Evolutionary conservation across 2,113 vertebrate genomes (phyloP), one percentile per base, ranked within the genome.

Genomic region (Pampusana beccarii): DNA sequence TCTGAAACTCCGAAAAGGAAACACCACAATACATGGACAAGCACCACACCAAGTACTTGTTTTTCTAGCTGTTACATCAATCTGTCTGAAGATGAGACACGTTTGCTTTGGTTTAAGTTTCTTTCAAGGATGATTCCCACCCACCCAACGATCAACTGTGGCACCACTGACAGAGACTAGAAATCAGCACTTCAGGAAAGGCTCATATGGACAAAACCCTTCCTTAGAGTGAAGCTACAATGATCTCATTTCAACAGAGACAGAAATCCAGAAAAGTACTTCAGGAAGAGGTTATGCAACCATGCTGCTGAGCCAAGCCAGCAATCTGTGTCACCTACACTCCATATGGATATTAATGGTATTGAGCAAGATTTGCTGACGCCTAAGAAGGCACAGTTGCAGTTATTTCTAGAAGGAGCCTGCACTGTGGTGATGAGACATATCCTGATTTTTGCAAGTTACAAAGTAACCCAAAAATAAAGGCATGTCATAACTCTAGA

Each of bases 311-410:
- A 95, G 28, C 74, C 65, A 81, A 91, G 86, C 31, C 69, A 71
- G 91, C 91, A 92, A 91, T 92, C 94, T 93, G 82, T 90, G 91
- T 95, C 93, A 86, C 86, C 84, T 80, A 95, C 93, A 89, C 91
- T 95, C 95, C 91, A 93, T 95, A 94, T 86, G 91, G 92, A 74
- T 87, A 36, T 34, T 2, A 92, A 58, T 4, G 58, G 12, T 69
- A 88, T 1, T 7, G n/a, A 92, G 86, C 80, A 82, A 84, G 84
- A 85, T 79, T 66, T 81, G 72, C 80, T 70, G 80, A 92, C 33
- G 72, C 88, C 86, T 80, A 60, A 66, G 71, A 90, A 56, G 70
- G 90, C 23, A 78, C 7, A 66, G 48, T 71, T 78, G 58, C 72
- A 78, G 89, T 48, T 92, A 92, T 86, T 96, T 89, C 57, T 25